These are phyloP conservation scores for Gerris buenoi DNA, from an alignment of 1,140 invertebrate species.

Conservation along the genomic window DNA sequence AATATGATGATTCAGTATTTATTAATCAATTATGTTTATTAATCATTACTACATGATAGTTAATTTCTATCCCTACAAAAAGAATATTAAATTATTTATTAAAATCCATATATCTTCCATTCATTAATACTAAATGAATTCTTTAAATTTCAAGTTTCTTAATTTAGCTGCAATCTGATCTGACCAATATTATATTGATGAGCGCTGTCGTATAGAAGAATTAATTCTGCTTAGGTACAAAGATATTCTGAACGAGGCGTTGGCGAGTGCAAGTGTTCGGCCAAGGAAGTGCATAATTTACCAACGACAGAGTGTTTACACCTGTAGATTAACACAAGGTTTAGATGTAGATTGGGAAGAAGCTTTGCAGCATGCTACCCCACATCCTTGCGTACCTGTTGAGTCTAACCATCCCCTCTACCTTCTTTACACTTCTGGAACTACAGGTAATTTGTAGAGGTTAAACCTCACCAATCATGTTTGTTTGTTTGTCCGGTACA, in stretches of 20 bases:
- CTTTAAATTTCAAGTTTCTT: slow-evolving; percentile 4
- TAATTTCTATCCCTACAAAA: no score
- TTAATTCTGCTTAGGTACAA: slow-evolving; percentile 51
- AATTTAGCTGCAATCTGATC: not conserved
- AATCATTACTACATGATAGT: no score
- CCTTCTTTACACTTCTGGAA: slow-evolving; percentile 85
- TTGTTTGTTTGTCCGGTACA: no score
- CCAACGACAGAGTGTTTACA: slow-evolving; percentile 50
- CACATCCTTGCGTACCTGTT: slow-evolving; percentile 66
- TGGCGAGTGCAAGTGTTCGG: slow-evolving; percentile 50
- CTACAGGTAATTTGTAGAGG: no score
- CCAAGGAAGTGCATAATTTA: slow-evolving; percentile 65
- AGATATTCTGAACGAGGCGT: slow-evolving; percentile 70
- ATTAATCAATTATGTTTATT: no score
- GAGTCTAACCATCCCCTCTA: slow-evolving; percentile 80
- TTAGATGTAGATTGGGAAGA: slow-evolving; percentile 64
- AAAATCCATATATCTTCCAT: no score
- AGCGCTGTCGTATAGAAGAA: no score
- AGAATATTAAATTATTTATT: no score
- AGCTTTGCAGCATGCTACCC: slow-evolving; percentile 41
- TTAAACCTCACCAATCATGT: no score
- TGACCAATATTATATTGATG: not conserved
- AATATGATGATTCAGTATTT: no score
- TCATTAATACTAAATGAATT: no score
- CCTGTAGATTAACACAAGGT: slow-evolving; percentile 40